A percentile compares a stretch with the other conserved stretches of the same genome.
Evolutionary conservation across 1,140 invertebrate species (phyloP).

Genomic region (Neodiprion pinetum): DNA sequence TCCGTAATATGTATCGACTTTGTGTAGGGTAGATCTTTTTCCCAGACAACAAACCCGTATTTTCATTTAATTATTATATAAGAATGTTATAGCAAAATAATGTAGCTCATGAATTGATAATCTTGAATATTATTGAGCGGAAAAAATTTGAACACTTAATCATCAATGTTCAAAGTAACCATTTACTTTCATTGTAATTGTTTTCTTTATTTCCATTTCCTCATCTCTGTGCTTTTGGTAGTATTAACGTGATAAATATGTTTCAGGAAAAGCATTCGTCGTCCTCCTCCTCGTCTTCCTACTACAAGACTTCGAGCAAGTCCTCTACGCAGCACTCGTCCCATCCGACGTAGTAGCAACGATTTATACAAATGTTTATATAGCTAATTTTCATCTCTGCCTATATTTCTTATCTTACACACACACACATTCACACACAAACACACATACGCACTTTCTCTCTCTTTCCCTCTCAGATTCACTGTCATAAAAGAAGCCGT

Average conservation of each 20-base stretch:
- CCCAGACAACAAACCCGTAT: too few species aligned
- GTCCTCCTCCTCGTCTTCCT: conserved; percentile 32
- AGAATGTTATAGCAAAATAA: too few species aligned
- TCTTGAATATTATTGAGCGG: too few species aligned
- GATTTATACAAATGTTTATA: neutral
- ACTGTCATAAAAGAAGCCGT: neutral
- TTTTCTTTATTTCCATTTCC: too few species aligned
- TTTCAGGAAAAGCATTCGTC: conserved; percentile 51
- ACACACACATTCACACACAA: neutral
- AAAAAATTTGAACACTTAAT: too few species aligned
- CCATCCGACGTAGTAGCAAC: conserved; percentile 43
- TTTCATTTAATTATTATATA: too few species aligned
- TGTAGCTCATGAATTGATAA: too few species aligned
- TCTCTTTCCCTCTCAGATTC: neutral
- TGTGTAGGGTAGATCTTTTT: too few species aligned
- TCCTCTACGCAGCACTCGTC: conserved; percentile 43
- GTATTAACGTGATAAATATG: conserved; percentile 26
- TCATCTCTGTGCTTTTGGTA: too few species aligned
- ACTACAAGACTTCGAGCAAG: conserved; percentile 46
- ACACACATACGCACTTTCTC: neutral
- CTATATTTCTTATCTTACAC: neutral
- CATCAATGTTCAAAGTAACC: too few species aligned
- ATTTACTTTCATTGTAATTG: too few species aligned
- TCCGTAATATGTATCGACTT: too few species aligned
- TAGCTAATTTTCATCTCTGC: neutral